Conservation (phyloP, 2,888 invertebrate genomes). For the Lobophora halterata region DNA sequence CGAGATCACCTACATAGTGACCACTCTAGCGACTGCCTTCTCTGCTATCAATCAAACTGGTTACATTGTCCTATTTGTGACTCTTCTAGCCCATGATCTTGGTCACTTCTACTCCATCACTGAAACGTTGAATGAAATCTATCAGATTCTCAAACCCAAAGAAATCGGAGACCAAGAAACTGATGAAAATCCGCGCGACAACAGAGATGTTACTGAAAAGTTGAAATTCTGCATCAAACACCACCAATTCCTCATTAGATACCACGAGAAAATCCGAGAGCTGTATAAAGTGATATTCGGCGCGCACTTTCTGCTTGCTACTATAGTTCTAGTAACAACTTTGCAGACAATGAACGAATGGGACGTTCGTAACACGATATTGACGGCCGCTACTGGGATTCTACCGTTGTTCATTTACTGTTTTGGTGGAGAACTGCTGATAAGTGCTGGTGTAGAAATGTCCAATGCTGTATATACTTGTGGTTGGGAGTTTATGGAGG, state of each 20-base stretch:
- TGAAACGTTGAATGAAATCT: conserved; percentile 44
- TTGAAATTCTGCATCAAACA: conserved; percentile 51
- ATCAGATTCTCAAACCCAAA: conserved; percentile 23
- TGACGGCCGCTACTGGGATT: conserved; percentile 50
- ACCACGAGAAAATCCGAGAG: conserved; percentile 43
- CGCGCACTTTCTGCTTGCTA: conserved; percentile 56
- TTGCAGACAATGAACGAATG: conserved; percentile 54
- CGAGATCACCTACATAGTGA: conserved; percentile 48
- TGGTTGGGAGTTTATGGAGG: conserved; percentile 54
- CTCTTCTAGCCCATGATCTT: conserved; percentile 49
- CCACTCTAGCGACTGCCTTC: conserved; percentile 45
- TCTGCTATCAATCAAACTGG: conserved; percentile 59
- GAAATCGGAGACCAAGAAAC: conserved; percentile 9
- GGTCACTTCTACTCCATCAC: conserved; percentile 55
- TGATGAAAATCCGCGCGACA: conserved; percentile 10
- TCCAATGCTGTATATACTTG: conserved; percentile 44
- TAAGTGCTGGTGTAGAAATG: conserved; percentile 47
- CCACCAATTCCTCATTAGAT: conserved; percentile 50
- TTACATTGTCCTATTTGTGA: conserved; percentile 54
- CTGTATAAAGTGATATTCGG: conserved; percentile 51
- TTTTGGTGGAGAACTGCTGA: conserved; percentile 56
- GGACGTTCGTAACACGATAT: conserved; percentile 50
- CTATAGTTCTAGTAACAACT: conserved; percentile 52
- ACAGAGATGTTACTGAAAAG: conserved; percentile 33
- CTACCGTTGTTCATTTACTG: conserved; percentile 57